These are phyloP conservation scores for Gasterosteus nipponicus DNA, from an alignment of 2,113 vertebrate species.

Conservation along the genomic window DNA sequence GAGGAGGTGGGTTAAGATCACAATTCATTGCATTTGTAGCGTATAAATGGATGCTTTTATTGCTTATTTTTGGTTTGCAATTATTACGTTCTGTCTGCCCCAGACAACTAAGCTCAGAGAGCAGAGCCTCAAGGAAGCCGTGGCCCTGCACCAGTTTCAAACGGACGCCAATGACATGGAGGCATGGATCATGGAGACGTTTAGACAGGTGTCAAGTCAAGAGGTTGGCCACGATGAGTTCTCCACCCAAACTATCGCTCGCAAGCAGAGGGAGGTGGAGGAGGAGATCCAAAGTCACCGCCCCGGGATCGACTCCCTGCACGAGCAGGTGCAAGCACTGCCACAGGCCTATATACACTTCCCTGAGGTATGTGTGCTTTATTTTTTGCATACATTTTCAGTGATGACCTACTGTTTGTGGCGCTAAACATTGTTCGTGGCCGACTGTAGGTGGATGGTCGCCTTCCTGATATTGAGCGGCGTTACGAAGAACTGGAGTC, in stretches of 20 bases:
- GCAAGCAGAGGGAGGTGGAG: constrained; percentile 90
- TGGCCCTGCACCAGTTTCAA: constrained; percentile 90
- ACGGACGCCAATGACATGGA: constrained; percentile 91
- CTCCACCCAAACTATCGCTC: constrained; percentile 89
- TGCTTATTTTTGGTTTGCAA: not conserved
- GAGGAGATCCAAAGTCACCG: constrained; percentile 90
- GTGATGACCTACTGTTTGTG: constrained; percentile 6
- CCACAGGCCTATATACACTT: constrained; percentile 67
- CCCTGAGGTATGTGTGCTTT: constrained; percentile 71
- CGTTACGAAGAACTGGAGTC: constrained; percentile 86
- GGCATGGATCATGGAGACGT: constrained; percentile 88
- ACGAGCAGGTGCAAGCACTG: constrained; percentile 83
- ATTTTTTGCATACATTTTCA: constrained; percentile 21
- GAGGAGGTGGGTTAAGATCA: constrained; percentile 78
- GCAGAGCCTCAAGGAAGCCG: constrained; percentile 83
- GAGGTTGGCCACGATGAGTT: constrained; percentile 93
- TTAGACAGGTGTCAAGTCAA: constrained; percentile 87
- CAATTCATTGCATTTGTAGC: not conserved
- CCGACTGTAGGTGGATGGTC: constrained; percentile 76
- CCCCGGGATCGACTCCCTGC: constrained; percentile 85
- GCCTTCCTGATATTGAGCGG: constrained; percentile 85
- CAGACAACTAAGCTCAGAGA: constrained; percentile 84
- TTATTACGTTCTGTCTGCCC: not conserved
- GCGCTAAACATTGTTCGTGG: constrained; percentile 11
- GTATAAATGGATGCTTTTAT: constrained; percentile 10